Percentiles rank a stretch among this genome's conserved stretches.
Evolutionary conservation across 2,797 vertebrate species (phyloP).

Genomic region (Eospalax fontanierii): DNA sequence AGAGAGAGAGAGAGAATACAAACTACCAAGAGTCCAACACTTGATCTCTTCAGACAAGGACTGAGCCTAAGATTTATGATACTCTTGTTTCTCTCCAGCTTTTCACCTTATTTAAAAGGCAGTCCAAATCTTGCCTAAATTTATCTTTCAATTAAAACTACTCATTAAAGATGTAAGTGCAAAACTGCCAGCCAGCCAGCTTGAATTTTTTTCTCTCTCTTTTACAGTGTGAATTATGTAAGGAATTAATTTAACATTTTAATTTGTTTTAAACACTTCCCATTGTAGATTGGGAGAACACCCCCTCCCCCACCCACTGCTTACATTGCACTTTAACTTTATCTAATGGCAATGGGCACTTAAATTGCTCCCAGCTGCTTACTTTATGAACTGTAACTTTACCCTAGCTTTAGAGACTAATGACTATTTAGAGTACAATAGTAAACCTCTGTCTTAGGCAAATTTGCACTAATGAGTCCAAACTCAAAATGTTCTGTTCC

Average conservation of each 20-base stretch:
- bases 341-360: not conserved
- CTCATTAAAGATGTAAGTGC: not conserved
- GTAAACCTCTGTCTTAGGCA: not conserved
- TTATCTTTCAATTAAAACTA: conserved; percentile 63
- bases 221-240: conserved; percentile 11
- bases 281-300: not conserved
- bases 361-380: not conserved
- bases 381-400: not conserved
- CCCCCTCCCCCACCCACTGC: not conserved
- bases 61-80: not conserved
- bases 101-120: conserved; percentile 44
- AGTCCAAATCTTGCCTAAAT: conserved; percentile 38
- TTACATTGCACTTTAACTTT: not conserved
- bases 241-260: conserved; percentile 9
- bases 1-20: not conserved
- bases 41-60: not conserved
- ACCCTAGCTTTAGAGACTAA: not conserved
- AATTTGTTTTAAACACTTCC: not conserved
- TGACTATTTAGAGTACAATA: not conserved
- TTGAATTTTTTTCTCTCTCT: conserved; percentile 7
- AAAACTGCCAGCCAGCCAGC: not conserved
- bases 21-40: not conserved
- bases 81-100: not conserved
- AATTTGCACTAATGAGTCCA: not conserved
- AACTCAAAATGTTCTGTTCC: not conserved